phyloP scores from a whole-genome alignment of 2,888 invertebrate genomes.

The Sarcophaga carnaria region DNA sequence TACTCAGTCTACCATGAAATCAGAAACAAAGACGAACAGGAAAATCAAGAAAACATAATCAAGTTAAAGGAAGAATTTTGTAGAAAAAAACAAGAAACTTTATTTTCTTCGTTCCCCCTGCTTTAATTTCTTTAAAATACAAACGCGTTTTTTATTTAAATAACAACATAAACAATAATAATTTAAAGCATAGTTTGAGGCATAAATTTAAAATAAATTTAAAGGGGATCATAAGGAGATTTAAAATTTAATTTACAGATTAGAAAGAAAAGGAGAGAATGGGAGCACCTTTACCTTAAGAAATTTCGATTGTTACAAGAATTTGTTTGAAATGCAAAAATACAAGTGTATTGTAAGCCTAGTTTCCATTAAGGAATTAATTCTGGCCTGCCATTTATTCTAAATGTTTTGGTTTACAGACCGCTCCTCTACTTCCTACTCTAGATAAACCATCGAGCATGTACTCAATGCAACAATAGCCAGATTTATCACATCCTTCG shows the following conservation, averaged over 20 bases:
- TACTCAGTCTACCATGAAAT: slow-evolving; percentile 56
- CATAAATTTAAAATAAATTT: neutral
- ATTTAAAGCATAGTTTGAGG: slow-evolving; percentile 6
- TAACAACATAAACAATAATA: slow-evolving; percentile 36
- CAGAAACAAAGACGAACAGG: slow-evolving; percentile 2
- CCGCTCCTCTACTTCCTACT: too few species aligned
- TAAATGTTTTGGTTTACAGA: too few species aligned
- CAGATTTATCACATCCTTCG: too few species aligned
- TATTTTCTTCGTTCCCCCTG: neutral
- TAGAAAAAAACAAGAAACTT: slow-evolving; percentile 5
- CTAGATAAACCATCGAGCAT: too few species aligned
- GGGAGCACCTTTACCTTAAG: too few species aligned
- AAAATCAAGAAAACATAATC: neutral
- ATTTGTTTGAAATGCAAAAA: too few species aligned
- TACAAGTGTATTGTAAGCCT: too few species aligned
- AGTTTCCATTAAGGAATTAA: too few species aligned
- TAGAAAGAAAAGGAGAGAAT: neutral
- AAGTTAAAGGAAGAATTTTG: slow-evolving; percentile 16
- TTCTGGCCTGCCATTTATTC: too few species aligned
- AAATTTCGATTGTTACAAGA: too few species aligned
- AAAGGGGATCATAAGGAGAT: neutral
- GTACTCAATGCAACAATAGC: too few species aligned
- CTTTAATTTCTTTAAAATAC: slow-evolving; percentile 2
- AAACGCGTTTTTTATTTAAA: slow-evolving; percentile 46
- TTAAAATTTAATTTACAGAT: too few species aligned